Percentiles rank a stretch among this genome's conserved stretches.
phyloP scores from a whole-genome alignment of 2,888 invertebrate species.

The Odontomyia ornata region DNA sequence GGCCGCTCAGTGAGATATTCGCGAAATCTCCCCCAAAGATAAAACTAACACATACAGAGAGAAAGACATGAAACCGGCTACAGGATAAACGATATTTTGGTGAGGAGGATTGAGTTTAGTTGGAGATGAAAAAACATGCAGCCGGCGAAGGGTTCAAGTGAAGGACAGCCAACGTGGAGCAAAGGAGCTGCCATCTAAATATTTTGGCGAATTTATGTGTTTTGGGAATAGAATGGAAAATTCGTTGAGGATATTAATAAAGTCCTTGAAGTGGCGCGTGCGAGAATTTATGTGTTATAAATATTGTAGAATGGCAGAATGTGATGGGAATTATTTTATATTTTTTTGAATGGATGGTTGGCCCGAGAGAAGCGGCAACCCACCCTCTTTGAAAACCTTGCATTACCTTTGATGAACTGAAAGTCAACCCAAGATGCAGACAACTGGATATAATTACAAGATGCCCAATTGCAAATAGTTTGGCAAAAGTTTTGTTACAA shows the following conservation, averaged over 20 bases:
- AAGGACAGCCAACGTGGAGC: not conserved
- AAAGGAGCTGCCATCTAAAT: not conserved
- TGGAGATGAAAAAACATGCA: not conserved
- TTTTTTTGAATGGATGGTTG: too few relatives aligned
- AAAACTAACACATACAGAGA: not conserved
- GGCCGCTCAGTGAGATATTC: not conserved
- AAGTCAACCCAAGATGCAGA: conserved; percentile 13
- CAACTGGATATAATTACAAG: conserved; percentile 46
- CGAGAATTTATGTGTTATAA: too few relatives aligned
- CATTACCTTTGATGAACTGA: not conserved
- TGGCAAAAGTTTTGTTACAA: conserved; percentile 11
- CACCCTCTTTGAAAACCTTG: too few relatives aligned
- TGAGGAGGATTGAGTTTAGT: not conserved
- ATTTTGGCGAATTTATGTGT: not conserved
- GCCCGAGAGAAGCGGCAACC: too few relatives aligned
- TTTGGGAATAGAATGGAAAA: too few relatives aligned
- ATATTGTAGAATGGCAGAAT: too few relatives aligned
- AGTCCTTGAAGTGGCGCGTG: too few relatives aligned
- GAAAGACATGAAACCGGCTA: not conserved
- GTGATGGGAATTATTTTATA: too few relatives aligned
- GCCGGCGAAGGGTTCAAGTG: not conserved
- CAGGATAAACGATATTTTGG: not conserved
- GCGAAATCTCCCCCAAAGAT: not conserved
- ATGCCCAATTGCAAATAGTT: conserved; percentile 44
- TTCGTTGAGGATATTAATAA: too few relatives aligned